Conservation (phyloP, 2,113 vertebrate genomes). For the Prionailurus viverrinus region DNA sequence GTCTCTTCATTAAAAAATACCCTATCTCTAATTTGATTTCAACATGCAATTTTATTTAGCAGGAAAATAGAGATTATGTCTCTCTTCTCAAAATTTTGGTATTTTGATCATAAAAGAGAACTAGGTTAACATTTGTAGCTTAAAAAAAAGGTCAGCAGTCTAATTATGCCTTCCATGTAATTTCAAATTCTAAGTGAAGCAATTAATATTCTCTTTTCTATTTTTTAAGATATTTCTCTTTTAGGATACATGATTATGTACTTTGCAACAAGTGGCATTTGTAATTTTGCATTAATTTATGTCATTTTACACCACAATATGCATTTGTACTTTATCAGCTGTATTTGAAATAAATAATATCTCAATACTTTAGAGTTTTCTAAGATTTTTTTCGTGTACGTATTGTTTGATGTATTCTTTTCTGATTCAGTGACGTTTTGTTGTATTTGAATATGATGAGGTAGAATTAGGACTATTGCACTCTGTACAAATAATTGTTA, state of each 20-base stretch:
- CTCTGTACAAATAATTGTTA: not conserved
- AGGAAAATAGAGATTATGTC: not conserved
- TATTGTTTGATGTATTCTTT: not conserved
- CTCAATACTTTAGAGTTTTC: not conserved
- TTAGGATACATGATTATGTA: not conserved
- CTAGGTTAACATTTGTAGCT: not conserved
- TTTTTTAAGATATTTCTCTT: not conserved
- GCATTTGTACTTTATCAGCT: not conserved
- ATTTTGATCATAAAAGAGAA: conserved; percentile 23
- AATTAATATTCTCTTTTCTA: not conserved
- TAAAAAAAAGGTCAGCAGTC: not conserved
- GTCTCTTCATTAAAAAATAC: not conserved
- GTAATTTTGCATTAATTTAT: not conserved
- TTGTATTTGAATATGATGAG: not conserved
- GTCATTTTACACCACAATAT: not conserved
- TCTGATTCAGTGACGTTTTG: not conserved
- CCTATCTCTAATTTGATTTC: not conserved
- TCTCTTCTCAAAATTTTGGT: not conserved
- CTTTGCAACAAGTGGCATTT: not conserved
- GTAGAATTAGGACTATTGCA: not conserved
- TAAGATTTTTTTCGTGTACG: not conserved
- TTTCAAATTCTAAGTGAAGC: not conserved
- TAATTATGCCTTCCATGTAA: not conserved
- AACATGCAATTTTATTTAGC: conserved; percentile 1
- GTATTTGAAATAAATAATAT: conserved; percentile 30